These are phyloP conservation scores for Spialia ferax DNA, from an alignment of 2,888 invertebrate genomes.

Conservation along the genomic window DNA sequence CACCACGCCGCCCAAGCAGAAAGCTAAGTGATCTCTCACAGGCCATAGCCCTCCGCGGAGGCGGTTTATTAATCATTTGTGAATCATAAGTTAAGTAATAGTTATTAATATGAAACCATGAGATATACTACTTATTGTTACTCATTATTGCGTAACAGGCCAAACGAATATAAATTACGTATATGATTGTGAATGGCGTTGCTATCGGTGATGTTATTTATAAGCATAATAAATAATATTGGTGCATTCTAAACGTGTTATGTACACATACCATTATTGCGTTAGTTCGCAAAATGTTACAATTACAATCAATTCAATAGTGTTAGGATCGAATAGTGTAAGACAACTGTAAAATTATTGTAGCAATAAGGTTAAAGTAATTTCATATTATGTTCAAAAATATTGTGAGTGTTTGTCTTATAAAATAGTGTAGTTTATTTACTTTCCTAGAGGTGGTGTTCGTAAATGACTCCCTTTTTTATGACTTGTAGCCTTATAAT, in stretches of 20 bases:
- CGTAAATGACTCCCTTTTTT: constrained; percentile 11
- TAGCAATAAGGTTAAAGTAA: not conserved
- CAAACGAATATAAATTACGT: not conserved
- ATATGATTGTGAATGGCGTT: not conserved
- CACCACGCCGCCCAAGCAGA: constrained; percentile 81
- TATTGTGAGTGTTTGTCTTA: not conserved
- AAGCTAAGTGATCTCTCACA: constrained; percentile 73
- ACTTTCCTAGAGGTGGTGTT: constrained; percentile 2
- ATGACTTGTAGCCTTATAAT: constrained; percentile 17
- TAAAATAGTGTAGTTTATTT: not conserved
- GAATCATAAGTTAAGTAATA: not conserved
- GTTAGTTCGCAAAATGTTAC: not conserved
- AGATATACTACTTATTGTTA: not conserved
- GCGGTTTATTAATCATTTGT: not conserved
- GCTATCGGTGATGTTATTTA: not conserved
- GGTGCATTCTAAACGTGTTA: not conserved
- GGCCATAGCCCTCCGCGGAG: not conserved
- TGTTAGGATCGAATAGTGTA: not conserved
- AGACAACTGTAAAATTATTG: not conserved
- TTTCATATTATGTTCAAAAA: not conserved
- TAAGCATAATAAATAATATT: not conserved
- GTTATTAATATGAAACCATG: not conserved
- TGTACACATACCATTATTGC: not conserved
- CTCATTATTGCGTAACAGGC: not conserved
- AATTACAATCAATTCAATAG: not conserved